Conservation (phyloP, 2,797 vertebrate species). For the Merluccius polli region DNA sequence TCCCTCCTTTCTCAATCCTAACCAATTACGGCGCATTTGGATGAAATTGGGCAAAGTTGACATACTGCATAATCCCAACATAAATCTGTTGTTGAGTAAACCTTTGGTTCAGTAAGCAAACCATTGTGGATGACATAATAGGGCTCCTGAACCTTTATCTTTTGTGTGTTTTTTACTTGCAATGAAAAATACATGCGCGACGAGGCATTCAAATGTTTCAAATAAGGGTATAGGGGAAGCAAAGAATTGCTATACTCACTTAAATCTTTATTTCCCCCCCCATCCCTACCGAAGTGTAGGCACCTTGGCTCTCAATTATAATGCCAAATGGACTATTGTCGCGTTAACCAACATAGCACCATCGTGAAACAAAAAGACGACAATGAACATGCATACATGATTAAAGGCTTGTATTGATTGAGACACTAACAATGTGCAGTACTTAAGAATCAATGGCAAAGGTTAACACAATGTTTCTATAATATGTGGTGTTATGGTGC, state of each 20-base stretch:
- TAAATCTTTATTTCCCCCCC: no score
- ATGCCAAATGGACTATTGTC: no score
- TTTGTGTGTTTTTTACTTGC: no score
- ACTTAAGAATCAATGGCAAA: neutral
- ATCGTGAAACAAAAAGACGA: neutral
- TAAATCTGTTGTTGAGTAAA: neutral
- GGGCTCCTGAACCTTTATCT: neutral
- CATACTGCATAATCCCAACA: neutral
- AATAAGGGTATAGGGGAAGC: no score
- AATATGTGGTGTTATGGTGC: neutral
- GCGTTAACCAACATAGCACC: no score
- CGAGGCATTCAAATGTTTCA: no score
- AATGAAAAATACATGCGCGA: no score
- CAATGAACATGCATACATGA: neutral
- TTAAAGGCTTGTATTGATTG: neutral
- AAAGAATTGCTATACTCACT: no score
- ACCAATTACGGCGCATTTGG: neutral
- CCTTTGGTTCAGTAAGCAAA: neutral
- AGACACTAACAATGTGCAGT: neutral
- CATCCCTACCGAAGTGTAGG: no score
- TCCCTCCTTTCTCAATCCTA: slow-evolving; percentile 5
- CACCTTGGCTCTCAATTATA: no score
- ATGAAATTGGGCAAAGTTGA: neutral
- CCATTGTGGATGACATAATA: neutral
- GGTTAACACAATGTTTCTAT: neutral